These are phyloP conservation scores for Gasterosteus aculeatus DNA, from an alignment of 2,113 vertebrate genomes.

Conservation along the genomic window DNA sequence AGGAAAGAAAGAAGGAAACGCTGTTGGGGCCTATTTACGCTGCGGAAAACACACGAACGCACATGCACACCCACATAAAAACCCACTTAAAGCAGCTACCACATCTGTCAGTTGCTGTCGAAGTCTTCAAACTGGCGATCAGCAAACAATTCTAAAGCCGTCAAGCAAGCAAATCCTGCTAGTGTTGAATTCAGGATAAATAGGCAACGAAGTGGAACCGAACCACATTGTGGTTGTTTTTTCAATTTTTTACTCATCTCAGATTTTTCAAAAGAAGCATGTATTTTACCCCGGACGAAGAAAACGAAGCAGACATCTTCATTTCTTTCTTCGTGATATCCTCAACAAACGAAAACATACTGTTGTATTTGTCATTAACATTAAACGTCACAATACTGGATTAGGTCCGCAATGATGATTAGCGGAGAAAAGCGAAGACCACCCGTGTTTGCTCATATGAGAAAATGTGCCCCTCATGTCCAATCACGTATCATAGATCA, in stretches of 20 bases:
- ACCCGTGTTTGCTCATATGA: conserved; percentile 57
- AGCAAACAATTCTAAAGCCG: conserved; percentile 65
- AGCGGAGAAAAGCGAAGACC: conserved; percentile 48
- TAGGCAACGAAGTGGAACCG: neutral
- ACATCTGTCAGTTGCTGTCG: conserved; percentile 44
- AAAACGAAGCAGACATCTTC: neutral
- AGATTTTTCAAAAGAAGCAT: neutral
- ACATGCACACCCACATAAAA: conserved; percentile 10
- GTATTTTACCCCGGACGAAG: neutral
- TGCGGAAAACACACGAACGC: conserved; percentile 32
- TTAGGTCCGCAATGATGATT: conserved; percentile 45
- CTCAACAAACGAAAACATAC: neutral
- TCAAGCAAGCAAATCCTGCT: conserved; percentile 39
- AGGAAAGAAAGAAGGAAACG: conserved; percentile 65
- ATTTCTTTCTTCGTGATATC: neutral
- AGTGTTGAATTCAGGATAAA: conserved; percentile 35
- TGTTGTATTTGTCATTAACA: conserved; percentile 13
- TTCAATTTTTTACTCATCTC: no score
- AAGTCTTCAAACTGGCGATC: conserved; percentile 48
- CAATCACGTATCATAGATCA: conserved; percentile 66
- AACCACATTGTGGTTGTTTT: no score
- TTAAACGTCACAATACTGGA: conserved; percentile 39
- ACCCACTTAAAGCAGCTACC: neutral
- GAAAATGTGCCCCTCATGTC: conserved; percentile 44
- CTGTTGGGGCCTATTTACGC: conserved; percentile 66